These are phyloP conservation scores for Heliconius cydno DNA, from an alignment of 2,888 invertebrate genomes.

Conservation along the genomic window DNA sequence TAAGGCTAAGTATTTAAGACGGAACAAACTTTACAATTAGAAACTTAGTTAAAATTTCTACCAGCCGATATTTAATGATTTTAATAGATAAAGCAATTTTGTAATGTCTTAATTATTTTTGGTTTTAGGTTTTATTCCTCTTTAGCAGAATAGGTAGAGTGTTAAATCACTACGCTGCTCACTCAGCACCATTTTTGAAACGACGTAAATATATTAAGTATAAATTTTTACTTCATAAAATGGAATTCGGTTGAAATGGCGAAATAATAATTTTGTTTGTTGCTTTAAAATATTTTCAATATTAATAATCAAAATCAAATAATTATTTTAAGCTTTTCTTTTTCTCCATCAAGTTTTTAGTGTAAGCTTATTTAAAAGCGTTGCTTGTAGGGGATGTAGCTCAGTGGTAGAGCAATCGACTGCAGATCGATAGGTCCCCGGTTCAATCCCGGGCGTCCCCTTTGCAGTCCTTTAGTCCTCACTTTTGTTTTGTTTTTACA, in stretches of 20 bases:
- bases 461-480: conserved; percentile 35
- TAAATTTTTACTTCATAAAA: too few relatives aligned
- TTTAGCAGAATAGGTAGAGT: too few relatives aligned
- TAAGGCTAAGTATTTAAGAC: neutral
- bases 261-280: neutral
- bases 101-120: neutral
- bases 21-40: neutral
- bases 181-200: too few relatives aligned
- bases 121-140: too few relatives aligned
- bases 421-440: conserved; percentile 82
- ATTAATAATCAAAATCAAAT: neutral
- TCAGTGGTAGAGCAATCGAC: conserved; percentile 79
- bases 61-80: neutral
- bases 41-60: neutral
- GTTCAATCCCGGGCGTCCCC: conserved; percentile 81
- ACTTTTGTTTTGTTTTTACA: neutral
- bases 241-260: too few relatives aligned
- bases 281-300: neutral
- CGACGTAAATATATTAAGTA: too few relatives aligned
- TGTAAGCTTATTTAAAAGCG: neutral
- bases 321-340: neutral
- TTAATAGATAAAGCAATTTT: neutral
- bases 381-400: conserved; percentile 50
- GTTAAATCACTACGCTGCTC: too few relatives aligned
- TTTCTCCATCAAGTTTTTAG: too few relatives aligned